A percentile compares a stretch with the other conserved stretches of the same genome.
phyloP scores from a whole-genome alignment of 2,113 vertebrate species.

The Leptodactylus fuscus region DNA sequence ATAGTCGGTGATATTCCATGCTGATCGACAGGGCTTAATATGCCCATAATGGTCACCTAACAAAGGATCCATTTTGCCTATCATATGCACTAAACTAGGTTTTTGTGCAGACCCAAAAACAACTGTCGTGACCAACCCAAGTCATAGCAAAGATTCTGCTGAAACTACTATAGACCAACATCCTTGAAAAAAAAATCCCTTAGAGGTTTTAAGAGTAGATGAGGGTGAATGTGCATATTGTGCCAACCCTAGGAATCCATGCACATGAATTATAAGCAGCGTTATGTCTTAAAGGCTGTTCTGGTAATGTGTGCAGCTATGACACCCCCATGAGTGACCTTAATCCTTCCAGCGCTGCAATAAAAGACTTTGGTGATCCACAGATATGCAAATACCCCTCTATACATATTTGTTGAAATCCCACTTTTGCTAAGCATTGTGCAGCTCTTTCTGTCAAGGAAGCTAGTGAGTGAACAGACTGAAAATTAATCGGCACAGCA shows the following conservation, averaged over 20 bases:
- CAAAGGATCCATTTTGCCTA: too few relatives aligned
- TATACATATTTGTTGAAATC: conserved; percentile 54
- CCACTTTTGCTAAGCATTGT: conserved; percentile 51
- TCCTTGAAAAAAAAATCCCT: too few relatives aligned
- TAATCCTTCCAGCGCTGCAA: conserved; percentile 31
- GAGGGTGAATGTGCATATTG: neutral
- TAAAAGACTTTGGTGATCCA: conserved; percentile 49
- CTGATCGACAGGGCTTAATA: neutral
- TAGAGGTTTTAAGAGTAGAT: neutral
- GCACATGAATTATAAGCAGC: neutral
- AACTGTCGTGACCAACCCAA: too few relatives aligned
- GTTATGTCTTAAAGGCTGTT: conserved; percentile 19
- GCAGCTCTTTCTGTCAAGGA: conserved; percentile 39
- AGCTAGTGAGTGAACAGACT: conserved; percentile 48
- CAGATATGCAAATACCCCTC: conserved; percentile 56
- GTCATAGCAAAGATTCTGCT: too few relatives aligned
- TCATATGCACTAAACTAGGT: too few relatives aligned
- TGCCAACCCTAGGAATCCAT: neutral
- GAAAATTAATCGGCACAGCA: conserved; percentile 58
- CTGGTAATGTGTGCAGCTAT: conserved; percentile 26
- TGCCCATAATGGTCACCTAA: neutral
- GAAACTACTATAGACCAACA: too few relatives aligned
- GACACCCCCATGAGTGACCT: conserved; percentile 47
- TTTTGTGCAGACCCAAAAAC: too few relatives aligned
- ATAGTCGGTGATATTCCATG: neutral